These are phyloP conservation scores for Crematogaster levior DNA, from an alignment of 2,888 invertebrate genomes.

Conservation along the genomic window DNA sequence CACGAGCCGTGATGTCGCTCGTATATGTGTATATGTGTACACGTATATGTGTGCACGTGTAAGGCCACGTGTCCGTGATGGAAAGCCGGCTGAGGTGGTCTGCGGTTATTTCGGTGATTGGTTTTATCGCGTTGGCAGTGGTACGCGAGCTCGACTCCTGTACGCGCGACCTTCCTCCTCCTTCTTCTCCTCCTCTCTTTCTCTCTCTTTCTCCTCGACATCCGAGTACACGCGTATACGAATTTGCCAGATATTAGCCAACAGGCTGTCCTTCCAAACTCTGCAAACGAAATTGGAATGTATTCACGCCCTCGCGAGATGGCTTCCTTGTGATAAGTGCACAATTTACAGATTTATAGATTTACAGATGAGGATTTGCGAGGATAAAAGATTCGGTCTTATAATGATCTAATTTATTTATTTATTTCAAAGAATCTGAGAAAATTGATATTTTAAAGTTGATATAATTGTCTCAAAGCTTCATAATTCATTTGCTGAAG, in stretches of 20 bases:
- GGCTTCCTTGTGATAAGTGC: neutral
- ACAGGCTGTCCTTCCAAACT: conserved; percentile 60
- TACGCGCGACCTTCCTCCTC: conserved; percentile 42
- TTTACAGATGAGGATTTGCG: neutral
- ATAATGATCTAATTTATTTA: neutral
- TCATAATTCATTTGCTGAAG: neutral
- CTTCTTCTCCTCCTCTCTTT: neutral
- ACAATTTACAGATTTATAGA: no score
- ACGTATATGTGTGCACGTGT: conserved; percentile 51
- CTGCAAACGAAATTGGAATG: conserved; percentile 11
- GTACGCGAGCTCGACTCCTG: conserved; percentile 78
- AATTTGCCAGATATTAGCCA: conserved; percentile 70
- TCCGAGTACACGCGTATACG: conserved; percentile 59
- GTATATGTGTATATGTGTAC: neutral
- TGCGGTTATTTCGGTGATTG: conserved; percentile 85
- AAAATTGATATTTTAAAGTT: conserved; percentile 2
- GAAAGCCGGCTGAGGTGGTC: conserved; percentile 82
- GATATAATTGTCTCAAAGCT: neutral
- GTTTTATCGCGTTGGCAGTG: conserved; percentile 84
- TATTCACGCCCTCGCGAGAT: neutral
- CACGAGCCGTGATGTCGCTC: conserved; percentile 40
- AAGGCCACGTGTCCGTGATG: conserved; percentile 80
- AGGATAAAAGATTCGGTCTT: neutral
- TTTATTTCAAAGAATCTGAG: neutral
- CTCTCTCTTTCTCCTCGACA: neutral